Evolutionary conservation across 2,113 vertebrate genomes (phyloP).

Genomic region (Perca flavescens): DNA sequence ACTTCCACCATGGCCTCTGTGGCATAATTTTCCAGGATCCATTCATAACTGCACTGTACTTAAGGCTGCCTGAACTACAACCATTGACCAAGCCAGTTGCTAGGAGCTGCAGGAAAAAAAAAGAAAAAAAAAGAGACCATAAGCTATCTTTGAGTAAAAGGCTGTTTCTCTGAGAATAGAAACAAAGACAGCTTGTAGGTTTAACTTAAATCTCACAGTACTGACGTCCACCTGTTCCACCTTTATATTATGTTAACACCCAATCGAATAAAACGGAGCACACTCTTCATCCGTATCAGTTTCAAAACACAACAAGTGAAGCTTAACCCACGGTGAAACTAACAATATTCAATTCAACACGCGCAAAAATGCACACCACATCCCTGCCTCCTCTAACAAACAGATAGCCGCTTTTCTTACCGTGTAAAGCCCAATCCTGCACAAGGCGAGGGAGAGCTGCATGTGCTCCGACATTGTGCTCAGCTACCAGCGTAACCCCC

Average conservation of each 20-base stretch:
- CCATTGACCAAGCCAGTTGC: conserved; percentile 37
- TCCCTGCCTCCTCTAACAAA: not conserved
- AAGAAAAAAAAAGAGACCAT: conserved; percentile 25
- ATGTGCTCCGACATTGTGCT: conserved; percentile 92
- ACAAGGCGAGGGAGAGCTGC: conserved; percentile 92
- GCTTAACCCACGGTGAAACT: conserved; percentile 20
- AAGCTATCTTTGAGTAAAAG: conserved; percentile 8
- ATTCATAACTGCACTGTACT: conserved; percentile 31
- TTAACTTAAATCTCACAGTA: conserved; percentile 16
- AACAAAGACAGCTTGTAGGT: not conserved
- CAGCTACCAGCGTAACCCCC: conserved; percentile 83
- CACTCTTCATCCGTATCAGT: conserved; percentile 41
- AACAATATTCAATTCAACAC: conserved; percentile 4
- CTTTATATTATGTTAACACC: conserved; percentile 44
- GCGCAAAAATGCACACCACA: not conserved
- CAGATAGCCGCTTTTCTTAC: conserved; percentile 81
- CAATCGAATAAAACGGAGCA: conserved; percentile 36
- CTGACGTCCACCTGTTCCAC: conserved; percentile 44
- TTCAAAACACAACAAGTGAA: conserved; percentile 38
- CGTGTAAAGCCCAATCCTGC: conserved; percentile 93
- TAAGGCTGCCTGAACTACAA: conserved; percentile 28
- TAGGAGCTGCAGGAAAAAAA: conserved; percentile 34
- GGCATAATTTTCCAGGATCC: conserved; percentile 13
- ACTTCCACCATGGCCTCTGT: not conserved
- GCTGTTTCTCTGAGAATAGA: conserved; percentile 23